Evolutionary conservation across 1,140 invertebrate species (phyloP).

Genomic region (Drosophila ficusphila): DNA sequence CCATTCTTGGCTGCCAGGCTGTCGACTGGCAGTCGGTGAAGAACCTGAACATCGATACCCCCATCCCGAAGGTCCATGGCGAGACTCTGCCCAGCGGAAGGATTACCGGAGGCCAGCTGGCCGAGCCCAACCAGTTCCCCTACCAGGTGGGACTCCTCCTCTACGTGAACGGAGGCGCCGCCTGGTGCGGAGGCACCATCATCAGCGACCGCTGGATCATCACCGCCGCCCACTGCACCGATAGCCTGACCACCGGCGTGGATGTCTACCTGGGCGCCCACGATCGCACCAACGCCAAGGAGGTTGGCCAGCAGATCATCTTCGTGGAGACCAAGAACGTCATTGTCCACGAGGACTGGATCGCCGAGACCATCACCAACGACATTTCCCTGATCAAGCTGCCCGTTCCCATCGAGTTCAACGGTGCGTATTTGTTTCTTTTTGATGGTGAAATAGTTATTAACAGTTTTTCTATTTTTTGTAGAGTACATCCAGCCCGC

Average conservation of each 20-base stretch:
- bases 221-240: conserved; percentile 88
- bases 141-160: conserved; percentile 85
- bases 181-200: conserved; percentile 86
- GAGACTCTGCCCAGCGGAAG: conserved; percentile 40
- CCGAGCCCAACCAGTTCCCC: conserved; percentile 84
- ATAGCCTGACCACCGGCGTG: conserved; percentile 72
- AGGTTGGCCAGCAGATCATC: conserved; percentile 58
- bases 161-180: conserved; percentile 58
- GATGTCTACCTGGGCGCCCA: conserved; percentile 71
- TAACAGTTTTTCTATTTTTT: not conserved
- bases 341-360: conserved; percentile 50
- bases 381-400: conserved; percentile 73
- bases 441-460: rapidly evolving
- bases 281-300: conserved; percentile 55
- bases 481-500: conserved; percentile 50
- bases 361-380: conserved; percentile 26
- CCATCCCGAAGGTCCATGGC: conserved; percentile 10
- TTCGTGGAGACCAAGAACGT: conserved; percentile 60
- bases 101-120: conserved; percentile 64
- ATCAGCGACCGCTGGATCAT: conserved; percentile 85
- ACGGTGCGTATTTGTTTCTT: conserved; percentile 1
- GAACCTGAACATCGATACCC: conserved; percentile 30
- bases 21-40: conserved; percentile 48
- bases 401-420: conserved; percentile 56
- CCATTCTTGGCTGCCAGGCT: conserved; percentile 29